Percentiles rank a stretch among this genome's conserved stretches.
These are phyloP conservation scores for Psix sp. DNA, from an alignment of 1,140 invertebrate genomes.

Conservation along the genomic window DNA sequence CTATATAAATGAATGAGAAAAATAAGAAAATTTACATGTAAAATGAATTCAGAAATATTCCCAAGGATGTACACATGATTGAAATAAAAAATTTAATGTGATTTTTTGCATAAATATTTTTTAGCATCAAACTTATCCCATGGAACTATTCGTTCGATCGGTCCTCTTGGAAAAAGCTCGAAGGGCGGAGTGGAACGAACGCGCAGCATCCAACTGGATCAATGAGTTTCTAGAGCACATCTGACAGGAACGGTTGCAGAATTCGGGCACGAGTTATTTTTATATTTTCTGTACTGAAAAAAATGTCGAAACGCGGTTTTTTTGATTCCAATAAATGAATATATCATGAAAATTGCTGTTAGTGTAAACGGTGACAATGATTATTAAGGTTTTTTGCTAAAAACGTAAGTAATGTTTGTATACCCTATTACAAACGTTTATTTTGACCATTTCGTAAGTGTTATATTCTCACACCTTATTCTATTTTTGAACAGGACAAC, in stretches of 20 bases:
- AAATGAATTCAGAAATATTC: no score
- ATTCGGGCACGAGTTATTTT: constrained; percentile 45
- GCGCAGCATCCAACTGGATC: constrained; percentile 63
- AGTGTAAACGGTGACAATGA: constrained; percentile 13
- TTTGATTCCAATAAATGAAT: constrained; percentile 19
- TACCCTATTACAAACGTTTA: not conserved
- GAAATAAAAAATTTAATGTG: no score
- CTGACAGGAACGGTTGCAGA: constrained; percentile 56
- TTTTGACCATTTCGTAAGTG: constrained; percentile 1
- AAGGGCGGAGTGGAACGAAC: constrained; percentile 57
- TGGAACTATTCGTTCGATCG: constrained; percentile 48
- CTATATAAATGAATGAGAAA: no score
- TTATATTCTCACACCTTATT: not conserved
- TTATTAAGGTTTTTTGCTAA: constrained; percentile 37
- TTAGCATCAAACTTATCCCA: not conserved
- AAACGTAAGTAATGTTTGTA: constrained; percentile 32
- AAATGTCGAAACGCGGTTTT: constrained; percentile 21
- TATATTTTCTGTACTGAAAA: constrained; percentile 39
- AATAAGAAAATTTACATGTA: no score
- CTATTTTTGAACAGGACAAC: not conserved
- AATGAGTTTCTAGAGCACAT: constrained; percentile 59
- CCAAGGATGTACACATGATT: no score
- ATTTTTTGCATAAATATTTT: not conserved
- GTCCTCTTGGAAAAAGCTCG: constrained; percentile 42
- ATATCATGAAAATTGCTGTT: constrained; percentile 13